Base-by-base conservation (phyloP, 2,888 invertebrate genomes). In the Liposcelis brunnea region DNA sequence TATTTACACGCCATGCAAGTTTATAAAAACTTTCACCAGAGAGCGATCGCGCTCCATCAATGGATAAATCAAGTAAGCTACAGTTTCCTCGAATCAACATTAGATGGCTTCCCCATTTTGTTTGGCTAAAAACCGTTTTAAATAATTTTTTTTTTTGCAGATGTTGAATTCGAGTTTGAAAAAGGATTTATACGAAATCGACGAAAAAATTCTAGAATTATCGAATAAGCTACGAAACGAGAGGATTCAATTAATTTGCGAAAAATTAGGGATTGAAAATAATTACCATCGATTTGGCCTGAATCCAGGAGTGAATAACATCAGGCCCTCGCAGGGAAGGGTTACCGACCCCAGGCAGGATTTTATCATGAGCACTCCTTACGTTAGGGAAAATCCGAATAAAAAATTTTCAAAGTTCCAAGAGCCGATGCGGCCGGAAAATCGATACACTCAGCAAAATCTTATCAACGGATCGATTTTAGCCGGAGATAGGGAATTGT, bases 181-280 rank as follows among this genome's bases (percentile, higher is more conserved):
- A 18, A 56, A 55, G 48, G 57, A 57, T 42, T 52, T 58, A 4
- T 44, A 51, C 26, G 58, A 57, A 44, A 56, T 56, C 2, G 56
- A 58, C 42, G 47, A 52, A 34, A 52, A 53, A 47, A 54, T 57
- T 7, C 43, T 48, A 11, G 54, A 54, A 38, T 44, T 54, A 2
- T 48, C 53, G 2, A 48, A 52, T 6, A 50, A 46, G 36, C 49
- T 58, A 11, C 53, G 52, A 18, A 52, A 53, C 26, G 52, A 56
- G 34, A 49, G 56, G 12, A 50, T 52, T 12, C 48, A 51, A 16
- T 45, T 49, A 31, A 53, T 56, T 26, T 44, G 55, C 19, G 46
- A 52, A 40, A 47, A 52, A 47, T 53, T 55, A 50, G 46, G 21
- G 31, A 44, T 35, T 7, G 6, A 4, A 16, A 35, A 35, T 16